These are phyloP conservation scores for Drosophila asahinai DNA, from an alignment of 1,140 invertebrate genomes.

Conservation along the genomic window DNA sequence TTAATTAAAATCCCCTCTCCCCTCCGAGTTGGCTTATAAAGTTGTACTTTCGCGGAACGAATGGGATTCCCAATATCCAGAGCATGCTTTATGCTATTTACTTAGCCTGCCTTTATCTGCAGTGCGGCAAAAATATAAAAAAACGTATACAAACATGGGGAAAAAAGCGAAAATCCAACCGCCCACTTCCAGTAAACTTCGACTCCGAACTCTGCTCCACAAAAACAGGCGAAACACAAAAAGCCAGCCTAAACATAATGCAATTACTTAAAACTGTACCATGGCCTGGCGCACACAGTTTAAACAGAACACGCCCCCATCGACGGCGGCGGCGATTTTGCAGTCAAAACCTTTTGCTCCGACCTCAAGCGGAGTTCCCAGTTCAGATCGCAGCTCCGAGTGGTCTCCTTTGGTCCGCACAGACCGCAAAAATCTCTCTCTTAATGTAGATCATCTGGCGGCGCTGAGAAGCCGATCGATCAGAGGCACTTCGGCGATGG, in stretches of 20 bases:
- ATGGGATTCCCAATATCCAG: neutral
- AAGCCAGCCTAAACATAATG: slow-evolving; percentile 76
- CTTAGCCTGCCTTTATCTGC: slow-evolving; percentile 49
- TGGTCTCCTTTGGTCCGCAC: slow-evolving; percentile 28
- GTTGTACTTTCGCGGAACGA: neutral
- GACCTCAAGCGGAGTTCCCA: slow-evolving; percentile 27
- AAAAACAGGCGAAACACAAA: slow-evolving; percentile 41
- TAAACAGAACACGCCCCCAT: slow-evolving; percentile 77
- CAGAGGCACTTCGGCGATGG: slow-evolving; percentile 18
- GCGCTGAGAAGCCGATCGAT: slow-evolving; percentile 77
- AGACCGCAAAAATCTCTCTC: slow-evolving; percentile 72
- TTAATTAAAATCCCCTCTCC: neutral
- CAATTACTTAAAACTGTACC: slow-evolving; percentile 84
- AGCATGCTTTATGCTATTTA: slow-evolving; percentile 52
- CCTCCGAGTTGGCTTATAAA: neutral
- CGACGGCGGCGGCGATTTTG: slow-evolving; percentile 41
- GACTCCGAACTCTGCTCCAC: slow-evolving; percentile 66
- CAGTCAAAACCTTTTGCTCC: slow-evolving; percentile 64
- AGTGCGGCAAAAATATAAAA: slow-evolving; percentile 28
- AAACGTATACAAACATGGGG: slow-evolving; percentile 1
- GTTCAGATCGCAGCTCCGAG: neutral
- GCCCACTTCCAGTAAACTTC: slow-evolving; percentile 69
- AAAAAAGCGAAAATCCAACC: slow-evolving; percentile 46
- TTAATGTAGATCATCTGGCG: slow-evolving; percentile 82
- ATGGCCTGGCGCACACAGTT: slow-evolving; percentile 71